phyloP scores from a whole-genome alignment of 2,113 vertebrate genomes.

The Petroica traversi region DNA sequence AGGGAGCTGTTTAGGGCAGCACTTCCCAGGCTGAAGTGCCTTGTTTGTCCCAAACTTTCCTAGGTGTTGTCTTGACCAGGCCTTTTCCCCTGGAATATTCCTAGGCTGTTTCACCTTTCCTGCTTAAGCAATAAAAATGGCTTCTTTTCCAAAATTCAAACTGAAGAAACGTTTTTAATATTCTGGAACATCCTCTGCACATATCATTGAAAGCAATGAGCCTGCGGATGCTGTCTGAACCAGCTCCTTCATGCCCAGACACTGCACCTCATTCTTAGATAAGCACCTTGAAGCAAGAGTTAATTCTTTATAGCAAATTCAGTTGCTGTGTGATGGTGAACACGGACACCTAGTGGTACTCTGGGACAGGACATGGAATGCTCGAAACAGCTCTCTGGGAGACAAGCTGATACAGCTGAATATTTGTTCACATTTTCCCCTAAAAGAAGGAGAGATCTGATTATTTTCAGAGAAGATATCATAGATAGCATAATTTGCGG shows the following conservation, averaged over 20 bases:
- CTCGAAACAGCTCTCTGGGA: background rate
- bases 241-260: background rate
- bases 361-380: background rate
- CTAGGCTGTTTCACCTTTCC: background rate
- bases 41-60: background rate
- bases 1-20: background rate
- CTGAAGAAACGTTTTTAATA: background rate
- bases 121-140: background rate
- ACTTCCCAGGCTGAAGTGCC: background rate
- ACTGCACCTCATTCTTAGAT: background rate
- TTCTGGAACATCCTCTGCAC: background rate
- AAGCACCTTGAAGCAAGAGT: background rate
- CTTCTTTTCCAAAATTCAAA: background rate
- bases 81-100: background rate
- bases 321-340: conserved; percentile 17
- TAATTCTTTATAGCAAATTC: background rate
- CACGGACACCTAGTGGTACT: conserved; percentile 66
- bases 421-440: background rate
- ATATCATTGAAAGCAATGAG: background rate
- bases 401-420: background rate
- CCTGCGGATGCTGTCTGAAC: background rate
- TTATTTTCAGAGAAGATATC: background rate
- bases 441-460: background rate
- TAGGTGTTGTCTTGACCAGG: background rate
- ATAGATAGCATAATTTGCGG: background rate